These are phyloP conservation scores for Meiosimyza platycephala DNA, from an alignment of 2,888 invertebrate species.

Conservation along the genomic window DNA sequence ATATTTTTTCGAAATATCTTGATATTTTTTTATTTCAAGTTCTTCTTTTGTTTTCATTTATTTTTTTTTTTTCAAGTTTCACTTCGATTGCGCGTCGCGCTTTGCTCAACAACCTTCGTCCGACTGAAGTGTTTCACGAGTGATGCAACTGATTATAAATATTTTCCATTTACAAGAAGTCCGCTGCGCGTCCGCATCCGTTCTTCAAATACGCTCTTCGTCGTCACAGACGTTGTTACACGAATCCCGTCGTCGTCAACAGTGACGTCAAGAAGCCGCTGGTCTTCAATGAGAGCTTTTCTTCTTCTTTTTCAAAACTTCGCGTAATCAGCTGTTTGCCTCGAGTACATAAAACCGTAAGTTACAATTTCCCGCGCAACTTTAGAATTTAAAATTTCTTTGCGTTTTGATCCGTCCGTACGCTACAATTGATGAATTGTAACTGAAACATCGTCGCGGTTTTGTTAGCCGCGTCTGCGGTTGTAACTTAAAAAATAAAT, in stretches of 20 bases:
- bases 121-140: constrained; percentile 68
- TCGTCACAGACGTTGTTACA: constrained; percentile 32
- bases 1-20: constrained; percentile 31
- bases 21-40: constrained; percentile 24
- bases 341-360: neutral
- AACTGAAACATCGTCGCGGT: constrained; percentile 54
- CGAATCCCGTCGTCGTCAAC: constrained; percentile 29
- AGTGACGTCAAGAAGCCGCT: neutral
- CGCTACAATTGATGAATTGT: constrained; percentile 65
- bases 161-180: constrained; percentile 57
- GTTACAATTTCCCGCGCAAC: constrained; percentile 27
- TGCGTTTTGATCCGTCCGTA: constrained; percentile 53
- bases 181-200: constrained; percentile 54
- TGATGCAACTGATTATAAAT: constrained; percentile 69
- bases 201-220: constrained; percentile 38
- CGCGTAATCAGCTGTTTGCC: constrained; percentile 29
- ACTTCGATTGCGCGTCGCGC: constrained; percentile 44
- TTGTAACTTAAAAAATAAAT: constrained; percentile 20
- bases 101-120: constrained; percentile 64
- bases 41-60: constrained; percentile 14
- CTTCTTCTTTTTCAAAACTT: neutral
- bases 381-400: constrained; percentile 36
- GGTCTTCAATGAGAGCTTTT: neutral
- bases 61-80: constrained; percentile 37
- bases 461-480: constrained; percentile 12